Conservation (phyloP, 2,888 invertebrate species). For the Heliconius erato region DNA sequence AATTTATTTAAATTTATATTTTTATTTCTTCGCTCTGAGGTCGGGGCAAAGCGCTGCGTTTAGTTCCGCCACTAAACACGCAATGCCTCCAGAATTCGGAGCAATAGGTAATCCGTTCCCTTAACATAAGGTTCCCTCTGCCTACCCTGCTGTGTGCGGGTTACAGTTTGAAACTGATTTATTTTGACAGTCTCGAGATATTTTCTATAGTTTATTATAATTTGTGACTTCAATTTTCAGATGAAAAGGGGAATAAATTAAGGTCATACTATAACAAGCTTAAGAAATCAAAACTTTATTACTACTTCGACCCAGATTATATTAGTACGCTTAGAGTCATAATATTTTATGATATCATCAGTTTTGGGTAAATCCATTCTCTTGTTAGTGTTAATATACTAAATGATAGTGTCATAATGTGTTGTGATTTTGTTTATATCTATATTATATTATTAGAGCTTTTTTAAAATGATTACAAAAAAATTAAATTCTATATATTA, state of each 20-base stretch:
- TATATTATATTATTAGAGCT: neutral
- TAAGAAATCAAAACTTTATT: slow-evolving; percentile 4
- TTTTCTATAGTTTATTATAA: neutral
- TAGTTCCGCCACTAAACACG: too few relatives aligned
- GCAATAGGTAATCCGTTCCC: too few relatives aligned
- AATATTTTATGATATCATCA: slow-evolving; percentile 23
- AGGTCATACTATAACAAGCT: neutral
- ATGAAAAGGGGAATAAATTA: neutral
- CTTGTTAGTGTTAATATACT: slow-evolving; percentile 17
- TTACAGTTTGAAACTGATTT: too few relatives aligned
- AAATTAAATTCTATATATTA: too few relatives aligned
- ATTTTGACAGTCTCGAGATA: too few relatives aligned
- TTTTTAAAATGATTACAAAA: too few relatives aligned
- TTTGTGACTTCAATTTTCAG: neutral
- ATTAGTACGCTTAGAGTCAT: slow-evolving; percentile 9
- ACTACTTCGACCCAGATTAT: slow-evolving; percentile 13
- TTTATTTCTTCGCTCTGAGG: too few relatives aligned
- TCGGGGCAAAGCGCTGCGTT: too few relatives aligned
- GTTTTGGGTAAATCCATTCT: slow-evolving; percentile 14
- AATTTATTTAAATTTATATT: too few relatives aligned
- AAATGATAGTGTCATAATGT: neutral
- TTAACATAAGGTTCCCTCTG: too few relatives aligned
- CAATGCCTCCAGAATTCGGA: too few relatives aligned
- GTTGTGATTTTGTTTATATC: neutral
- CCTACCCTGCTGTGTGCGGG: too few relatives aligned